A percentile compares a stretch with the other conserved stretches of the same genome.
phyloP scores from a whole-genome alignment of 2,888 invertebrate genomes.

The Macrophya alboannulata region DNA sequence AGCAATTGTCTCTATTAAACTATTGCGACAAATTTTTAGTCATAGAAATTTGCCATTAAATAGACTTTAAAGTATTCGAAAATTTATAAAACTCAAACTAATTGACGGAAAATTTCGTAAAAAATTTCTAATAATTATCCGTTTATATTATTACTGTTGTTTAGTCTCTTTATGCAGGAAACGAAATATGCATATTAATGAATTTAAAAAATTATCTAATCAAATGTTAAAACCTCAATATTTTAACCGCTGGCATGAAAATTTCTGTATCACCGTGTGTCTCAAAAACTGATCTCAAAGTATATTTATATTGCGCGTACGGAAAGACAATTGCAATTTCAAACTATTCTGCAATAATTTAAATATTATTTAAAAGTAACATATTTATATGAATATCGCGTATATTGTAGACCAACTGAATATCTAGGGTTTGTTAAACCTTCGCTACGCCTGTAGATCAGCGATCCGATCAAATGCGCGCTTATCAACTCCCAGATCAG shows the following conservation, averaged over 20 bases:
- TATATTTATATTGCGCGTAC: neutral
- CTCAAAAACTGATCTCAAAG: neutral
- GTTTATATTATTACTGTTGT: neutral
- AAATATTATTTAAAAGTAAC: neutral
- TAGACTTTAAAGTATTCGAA: neutral
- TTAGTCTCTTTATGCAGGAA: slow-evolving; percentile 1
- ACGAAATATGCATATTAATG: neutral
- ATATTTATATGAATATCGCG: slow-evolving; percentile 2
- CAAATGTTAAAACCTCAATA: slow-evolving; percentile 23
- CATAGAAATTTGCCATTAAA: neutral
- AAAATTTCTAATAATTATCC: neutral
- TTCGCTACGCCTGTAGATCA: neutral
- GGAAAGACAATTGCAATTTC: neutral
- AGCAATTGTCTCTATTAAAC: neutral
- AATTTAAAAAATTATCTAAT: slow-evolving; percentile 33
- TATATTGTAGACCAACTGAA: slow-evolving; percentile 6
- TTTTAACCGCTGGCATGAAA: neutral
- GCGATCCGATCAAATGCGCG: neutral
- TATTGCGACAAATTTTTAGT: neutral
- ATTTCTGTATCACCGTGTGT: neutral
- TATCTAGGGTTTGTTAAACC: neutral
- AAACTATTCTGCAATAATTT: slow-evolving; percentile 37
- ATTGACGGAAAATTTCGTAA: neutral
- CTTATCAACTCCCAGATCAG: neutral
- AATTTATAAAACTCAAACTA: neutral